These are phyloP conservation scores for Syngnathus typhle DNA, from an alignment of 2,113 vertebrate species.

Conservation along the genomic window DNA sequence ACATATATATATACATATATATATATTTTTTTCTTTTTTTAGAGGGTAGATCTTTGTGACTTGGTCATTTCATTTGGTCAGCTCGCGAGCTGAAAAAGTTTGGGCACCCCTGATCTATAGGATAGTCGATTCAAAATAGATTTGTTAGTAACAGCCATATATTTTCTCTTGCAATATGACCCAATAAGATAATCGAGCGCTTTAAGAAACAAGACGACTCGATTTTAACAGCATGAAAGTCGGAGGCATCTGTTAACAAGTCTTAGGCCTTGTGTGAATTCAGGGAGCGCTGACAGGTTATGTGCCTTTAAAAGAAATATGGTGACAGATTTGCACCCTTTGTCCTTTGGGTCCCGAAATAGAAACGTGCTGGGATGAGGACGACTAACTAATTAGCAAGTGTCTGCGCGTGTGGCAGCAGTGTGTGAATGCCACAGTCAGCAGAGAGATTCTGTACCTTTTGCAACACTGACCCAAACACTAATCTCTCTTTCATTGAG, in stretches of 20 bases:
- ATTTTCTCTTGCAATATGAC: constrained; percentile 2
- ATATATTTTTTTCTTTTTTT: no score
- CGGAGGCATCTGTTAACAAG: constrained; percentile 27
- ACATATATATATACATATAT: no score
- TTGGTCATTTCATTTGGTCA: no score
- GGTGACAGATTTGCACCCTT: constrained; percentile 10
- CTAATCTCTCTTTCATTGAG: constrained; percentile 22
- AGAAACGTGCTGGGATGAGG: constrained; percentile 2
- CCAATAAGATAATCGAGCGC: constrained; percentile 7
- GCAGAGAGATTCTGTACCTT: constrained; percentile 44
- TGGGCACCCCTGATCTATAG: no score
- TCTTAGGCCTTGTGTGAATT: constrained; percentile 2
- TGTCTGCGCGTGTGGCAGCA: constrained; percentile 44
- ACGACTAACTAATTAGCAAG: constrained; percentile 55
- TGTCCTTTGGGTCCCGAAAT: constrained; percentile 12
- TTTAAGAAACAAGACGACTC: neutral
- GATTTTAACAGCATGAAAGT: constrained; percentile 27
- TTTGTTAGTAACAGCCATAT: no score
- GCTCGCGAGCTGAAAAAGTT: no score
- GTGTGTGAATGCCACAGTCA: constrained; percentile 62
- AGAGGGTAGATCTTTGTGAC: no score
- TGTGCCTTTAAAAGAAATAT: constrained; percentile 20
- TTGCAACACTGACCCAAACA: constrained; percentile 15
- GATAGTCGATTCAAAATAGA: no score
- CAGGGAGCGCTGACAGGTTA: neutral